These are phyloP conservation scores for Actenoides hombroni DNA, from an alignment of 2,113 vertebrate species.

Conservation along the genomic window DNA sequence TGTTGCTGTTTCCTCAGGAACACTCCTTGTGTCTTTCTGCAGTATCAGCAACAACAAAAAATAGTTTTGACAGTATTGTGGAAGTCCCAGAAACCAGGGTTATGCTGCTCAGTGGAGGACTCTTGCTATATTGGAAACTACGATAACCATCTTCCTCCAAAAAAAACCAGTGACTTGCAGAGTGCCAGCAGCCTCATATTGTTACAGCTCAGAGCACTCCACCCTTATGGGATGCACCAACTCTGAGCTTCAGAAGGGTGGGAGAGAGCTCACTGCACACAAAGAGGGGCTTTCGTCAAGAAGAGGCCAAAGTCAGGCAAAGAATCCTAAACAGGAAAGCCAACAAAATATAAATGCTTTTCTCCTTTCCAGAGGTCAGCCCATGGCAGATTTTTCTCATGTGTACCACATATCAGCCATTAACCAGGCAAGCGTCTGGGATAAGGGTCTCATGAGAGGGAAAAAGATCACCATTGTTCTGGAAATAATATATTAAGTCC, in stretches of 20 bases:
- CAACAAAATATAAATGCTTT: background rate
- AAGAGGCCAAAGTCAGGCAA: background rate
- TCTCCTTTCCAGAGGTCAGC: background rate
- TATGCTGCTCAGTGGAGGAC: background rate
- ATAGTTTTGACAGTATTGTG: background rate
- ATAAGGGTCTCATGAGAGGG: background rate
- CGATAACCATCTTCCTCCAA: slow-evolving; percentile 4
- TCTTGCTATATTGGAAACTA: background rate
- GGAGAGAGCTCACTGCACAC: background rate
- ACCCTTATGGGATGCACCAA: background rate
- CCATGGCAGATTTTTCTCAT: slow-evolving; percentile 14
- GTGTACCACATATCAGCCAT: background rate
- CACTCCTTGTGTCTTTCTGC: background rate
- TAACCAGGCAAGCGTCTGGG: background rate
- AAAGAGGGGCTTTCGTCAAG: background rate
- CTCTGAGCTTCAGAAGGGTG: background rate
- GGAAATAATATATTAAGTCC: background rate
- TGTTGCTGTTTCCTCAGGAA: background rate
- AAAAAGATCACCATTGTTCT: background rate
- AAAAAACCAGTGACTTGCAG: slow-evolving; percentile 13
- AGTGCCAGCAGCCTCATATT: background rate
- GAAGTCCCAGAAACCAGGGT: background rate
- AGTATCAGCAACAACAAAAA: background rate
- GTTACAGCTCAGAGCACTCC: slow-evolving; percentile 24
- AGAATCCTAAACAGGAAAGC: slow-evolving; percentile 20